phyloP scores from a whole-genome alignment of 2,888 invertebrate species.

The Eretmocerus hayati region DNA sequence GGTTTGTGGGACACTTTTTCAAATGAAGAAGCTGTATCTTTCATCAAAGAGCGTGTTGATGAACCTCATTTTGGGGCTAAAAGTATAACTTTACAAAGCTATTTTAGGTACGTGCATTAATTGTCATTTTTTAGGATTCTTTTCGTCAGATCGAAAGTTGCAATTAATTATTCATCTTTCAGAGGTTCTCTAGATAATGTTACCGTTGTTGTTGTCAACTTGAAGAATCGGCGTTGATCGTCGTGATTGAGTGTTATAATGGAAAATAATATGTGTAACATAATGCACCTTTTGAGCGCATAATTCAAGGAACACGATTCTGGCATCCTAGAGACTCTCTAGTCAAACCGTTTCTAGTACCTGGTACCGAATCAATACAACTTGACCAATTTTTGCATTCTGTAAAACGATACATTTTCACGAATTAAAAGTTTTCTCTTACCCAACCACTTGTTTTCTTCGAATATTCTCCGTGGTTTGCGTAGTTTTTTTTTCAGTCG shows the following conservation, averaged over 20 bases:
- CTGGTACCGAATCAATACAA: not conserved
- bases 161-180: constrained; percentile 18
- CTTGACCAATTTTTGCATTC: not conserved
- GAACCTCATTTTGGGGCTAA: constrained; percentile 88
- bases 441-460: too few relatives aligned
- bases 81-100: constrained; percentile 83
- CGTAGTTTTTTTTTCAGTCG: too few relatives aligned
- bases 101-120: constrained; percentile 51
- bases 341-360: not conserved
- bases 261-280: not conserved
- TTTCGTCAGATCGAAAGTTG: too few relatives aligned
- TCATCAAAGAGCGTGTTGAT: constrained; percentile 78
- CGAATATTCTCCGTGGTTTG: too few relatives aligned
- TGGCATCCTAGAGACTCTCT: not conserved
- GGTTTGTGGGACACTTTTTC: constrained; percentile 95
- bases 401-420: constrained; percentile 13
- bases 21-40: constrained; percentile 89
- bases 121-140: constrained; percentile 1
- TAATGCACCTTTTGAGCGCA: constrained; percentile 5
- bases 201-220: constrained; percentile 84
- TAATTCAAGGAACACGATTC: too few relatives aligned
- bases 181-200: constrained; percentile 93
- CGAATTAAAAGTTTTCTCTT: constrained; percentile 15
- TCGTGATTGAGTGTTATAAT: constrained; percentile 19
- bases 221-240: constrained; percentile 51